Evolutionary conservation across 2,888 invertebrate species (phyloP), one percentile per base, ranked within the genome.

Genomic region (Oscheius sp.): DNA sequence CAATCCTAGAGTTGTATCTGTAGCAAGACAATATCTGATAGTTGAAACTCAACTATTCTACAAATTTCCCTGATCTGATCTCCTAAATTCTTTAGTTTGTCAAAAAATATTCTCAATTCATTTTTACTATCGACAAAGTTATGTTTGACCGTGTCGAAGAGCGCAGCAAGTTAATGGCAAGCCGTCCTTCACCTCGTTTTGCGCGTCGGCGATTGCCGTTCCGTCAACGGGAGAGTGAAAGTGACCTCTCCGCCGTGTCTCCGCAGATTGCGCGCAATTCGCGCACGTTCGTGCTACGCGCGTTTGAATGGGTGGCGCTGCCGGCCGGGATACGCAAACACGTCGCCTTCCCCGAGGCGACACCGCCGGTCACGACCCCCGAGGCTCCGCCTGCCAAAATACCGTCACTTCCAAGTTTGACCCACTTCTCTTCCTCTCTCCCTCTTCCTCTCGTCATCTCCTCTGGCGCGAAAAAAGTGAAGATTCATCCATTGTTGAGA

Each of bases 241-340:
- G 59, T 59, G 59, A 59, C 59, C 59, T 41, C 59, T 36, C 14
- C 30, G 14, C n/a, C 12, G 51, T 8, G 47, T n/a, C 26, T 26
- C 30, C 28, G 20, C 50, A n/a, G n/a, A n/a, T n/a, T n/a, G n/a
- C n/a, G n/a, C n/a, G n/a, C n/a, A n/a, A n/a, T 22, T 28, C 56
- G 56, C 56, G 50, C 56, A n/a, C n/a, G 56, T 38, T 56, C 59
- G 59, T 59, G 59, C 59, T 59, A 41, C 44, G 41, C 59, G 59
- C 44, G 22, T 17, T 30, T 59, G 59, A 59, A 59, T 59, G 59
- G 59, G n/a, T 24, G 24, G 24, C 59, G 59, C 44, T 59, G 59
- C 59, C 44, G 59, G n/a, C 41, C 14, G 41, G 17, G 28, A 28
- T 44, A 44, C 44, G 44, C 59, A 59, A 59, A 59, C 30, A 59